A percentile compares a stretch with the other conserved stretches of the same genome.
phyloP scores from a whole-genome alignment of 1,140 invertebrate species.

The Procambarus clarkii region DNA sequence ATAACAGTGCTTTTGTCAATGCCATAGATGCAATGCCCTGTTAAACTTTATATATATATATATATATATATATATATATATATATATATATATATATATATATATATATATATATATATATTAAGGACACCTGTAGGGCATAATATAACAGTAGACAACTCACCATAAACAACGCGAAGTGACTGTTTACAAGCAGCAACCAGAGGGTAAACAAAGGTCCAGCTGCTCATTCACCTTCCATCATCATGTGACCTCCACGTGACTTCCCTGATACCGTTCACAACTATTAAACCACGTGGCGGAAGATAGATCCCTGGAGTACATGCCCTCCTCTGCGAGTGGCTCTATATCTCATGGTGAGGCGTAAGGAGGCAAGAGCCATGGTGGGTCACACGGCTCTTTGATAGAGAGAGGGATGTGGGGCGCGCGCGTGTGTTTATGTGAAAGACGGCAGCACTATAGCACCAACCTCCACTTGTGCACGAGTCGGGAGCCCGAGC shows the following conservation, averaged over 20 bases:
- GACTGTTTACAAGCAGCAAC: neutral
- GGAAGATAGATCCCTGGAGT: neutral
- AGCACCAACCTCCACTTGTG: conserved; percentile 16
- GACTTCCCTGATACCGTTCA: neutral
- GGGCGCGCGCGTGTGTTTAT: neutral
- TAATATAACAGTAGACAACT: neutral
- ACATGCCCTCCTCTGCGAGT: neutral
- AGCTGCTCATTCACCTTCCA: neutral
- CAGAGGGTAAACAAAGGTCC: neutral
- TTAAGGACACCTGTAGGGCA: neutral
- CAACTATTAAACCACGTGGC: neutral
- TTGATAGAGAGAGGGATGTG: neutral
- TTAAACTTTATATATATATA: too few species aligned
- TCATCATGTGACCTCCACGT: conserved; percentile 23
- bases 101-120: neutral
- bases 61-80: neutral
- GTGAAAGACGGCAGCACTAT: neutral
- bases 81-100: conserved; percentile 3
- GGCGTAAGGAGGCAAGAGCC: neutral
- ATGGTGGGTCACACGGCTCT: conserved; percentile 15
- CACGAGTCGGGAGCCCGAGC: conserved; percentile 43
- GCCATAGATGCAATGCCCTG: too few species aligned
- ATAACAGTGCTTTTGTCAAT: too few species aligned
- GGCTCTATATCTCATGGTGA: conserved; percentile 13
- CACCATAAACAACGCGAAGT: neutral